Conservation (phyloP, 1,140 invertebrate genomes). For the Oreohelix idahoensis region DNA sequence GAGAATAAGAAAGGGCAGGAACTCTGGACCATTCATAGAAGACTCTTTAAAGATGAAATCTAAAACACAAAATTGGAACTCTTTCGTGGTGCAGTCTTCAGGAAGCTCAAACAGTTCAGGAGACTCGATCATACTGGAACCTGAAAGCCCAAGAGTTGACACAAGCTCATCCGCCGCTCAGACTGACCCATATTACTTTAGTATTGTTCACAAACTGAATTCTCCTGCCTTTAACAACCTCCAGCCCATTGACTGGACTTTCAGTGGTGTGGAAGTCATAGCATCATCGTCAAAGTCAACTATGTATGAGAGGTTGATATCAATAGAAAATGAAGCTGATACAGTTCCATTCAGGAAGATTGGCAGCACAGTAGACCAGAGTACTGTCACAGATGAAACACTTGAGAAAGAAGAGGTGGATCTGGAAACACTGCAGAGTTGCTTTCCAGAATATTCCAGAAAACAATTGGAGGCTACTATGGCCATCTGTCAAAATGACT, state of each 20-base stretch:
- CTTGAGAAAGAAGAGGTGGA: slow-evolving; percentile 28
- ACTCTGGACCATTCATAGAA: slow-evolving; percentile 11
- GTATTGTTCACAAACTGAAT: slow-evolving; percentile 25
- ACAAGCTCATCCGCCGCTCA: neutral
- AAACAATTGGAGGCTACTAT: slow-evolving; percentile 27
- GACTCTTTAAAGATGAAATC: slow-evolving; percentile 25
- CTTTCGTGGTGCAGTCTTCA: neutral
- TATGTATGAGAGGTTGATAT: neutral
- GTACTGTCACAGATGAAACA: slow-evolving; percentile 34
- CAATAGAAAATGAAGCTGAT: neutral
- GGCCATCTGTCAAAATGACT: slow-evolving; percentile 32
- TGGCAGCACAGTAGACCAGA: neutral
- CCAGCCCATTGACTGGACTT: slow-evolving; percentile 20
- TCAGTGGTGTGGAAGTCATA: neutral
- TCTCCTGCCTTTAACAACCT: slow-evolving; percentile 25
- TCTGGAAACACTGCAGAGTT: slow-evolving; percentile 35
- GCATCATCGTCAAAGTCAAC: neutral
- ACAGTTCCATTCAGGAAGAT: neutral
- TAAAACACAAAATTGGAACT: slow-evolving; percentile 27
- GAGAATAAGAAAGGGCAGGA: slow-evolving; percentile 10
- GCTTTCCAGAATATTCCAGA: slow-evolving; percentile 39
- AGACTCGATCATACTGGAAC: neutral
- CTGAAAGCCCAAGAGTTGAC: neutral
- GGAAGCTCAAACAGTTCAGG: neutral
- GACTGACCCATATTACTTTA: slow-evolving; percentile 31